Percentiles rank a stretch among this genome's conserved stretches.
Evolutionary conservation across 2,888 invertebrate species (phyloP).

Genomic region (Ophion ellenae): DNA sequence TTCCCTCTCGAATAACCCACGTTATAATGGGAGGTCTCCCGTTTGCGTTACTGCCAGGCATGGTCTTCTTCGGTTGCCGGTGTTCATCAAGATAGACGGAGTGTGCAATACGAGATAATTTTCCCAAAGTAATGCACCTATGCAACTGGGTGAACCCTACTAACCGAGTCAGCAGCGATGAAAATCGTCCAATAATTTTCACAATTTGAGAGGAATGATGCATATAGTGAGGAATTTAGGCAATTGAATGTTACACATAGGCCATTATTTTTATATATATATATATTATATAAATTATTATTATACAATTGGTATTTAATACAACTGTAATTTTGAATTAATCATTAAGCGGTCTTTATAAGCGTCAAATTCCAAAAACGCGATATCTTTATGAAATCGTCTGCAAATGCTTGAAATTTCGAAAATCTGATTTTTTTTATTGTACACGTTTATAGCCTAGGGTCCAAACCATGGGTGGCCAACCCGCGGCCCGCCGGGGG

Average conservation of each 20-base stretch:
- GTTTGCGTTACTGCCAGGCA: slow-evolving; percentile 21
- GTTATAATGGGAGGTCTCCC: slow-evolving; percentile 47
- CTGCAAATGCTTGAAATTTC: no score
- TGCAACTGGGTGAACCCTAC: slow-evolving; percentile 6
- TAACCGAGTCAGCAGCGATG: slow-evolving; percentile 15
- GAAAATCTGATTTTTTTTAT: no score
- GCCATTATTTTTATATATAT: not conserved
- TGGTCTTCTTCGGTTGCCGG: slow-evolving; percentile 5
- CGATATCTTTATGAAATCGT: no score
- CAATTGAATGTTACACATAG: not conserved
- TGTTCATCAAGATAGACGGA: slow-evolving; percentile 23
- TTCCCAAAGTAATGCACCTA: slow-evolving; percentile 14
- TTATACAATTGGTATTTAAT: no score
- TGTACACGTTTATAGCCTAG: no score
- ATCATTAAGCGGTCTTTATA: no score
- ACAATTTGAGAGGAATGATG: not conserved
- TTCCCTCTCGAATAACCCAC: slow-evolving; percentile 62
- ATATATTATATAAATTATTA: not conserved
- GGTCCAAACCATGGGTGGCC: no score
- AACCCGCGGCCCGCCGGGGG: no score
- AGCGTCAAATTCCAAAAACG: no score
- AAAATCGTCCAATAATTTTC: not conserved
- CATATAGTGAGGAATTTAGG: not conserved
- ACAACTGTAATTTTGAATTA: no score
- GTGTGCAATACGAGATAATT: not conserved